These are phyloP conservation scores for Cyphomyrus discorhynchus DNA, from an alignment of 2,113 vertebrate species.

Conservation along the genomic window DNA sequence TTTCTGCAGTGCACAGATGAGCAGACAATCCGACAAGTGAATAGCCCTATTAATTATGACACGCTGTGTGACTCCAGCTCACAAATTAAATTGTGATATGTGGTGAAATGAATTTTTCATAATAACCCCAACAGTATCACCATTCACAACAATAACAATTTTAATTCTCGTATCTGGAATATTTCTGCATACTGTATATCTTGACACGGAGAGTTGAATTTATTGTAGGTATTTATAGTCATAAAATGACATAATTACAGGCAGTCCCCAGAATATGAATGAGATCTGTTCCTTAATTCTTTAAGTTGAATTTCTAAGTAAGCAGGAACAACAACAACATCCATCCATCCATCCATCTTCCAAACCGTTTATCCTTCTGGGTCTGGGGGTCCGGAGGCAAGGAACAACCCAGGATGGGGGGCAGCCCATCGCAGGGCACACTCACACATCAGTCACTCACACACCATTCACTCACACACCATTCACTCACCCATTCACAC, in stretches of 20 bases:
- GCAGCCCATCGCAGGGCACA: too few relatives aligned
- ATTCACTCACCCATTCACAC: too few relatives aligned
- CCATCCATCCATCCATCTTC: too few relatives aligned
- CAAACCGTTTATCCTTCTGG: too few relatives aligned
- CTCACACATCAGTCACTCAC: too few relatives aligned
- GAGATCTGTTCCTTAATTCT: background rate
- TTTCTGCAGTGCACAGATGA: conserved; percentile 28
- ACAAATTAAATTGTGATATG: conserved; percentile 26
- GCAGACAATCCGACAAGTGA: conserved; percentile 27
- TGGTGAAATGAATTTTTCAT: conserved; percentile 20
- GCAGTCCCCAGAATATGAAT: background rate
- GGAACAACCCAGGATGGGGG: too few relatives aligned
- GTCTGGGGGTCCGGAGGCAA: too few relatives aligned
- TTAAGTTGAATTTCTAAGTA: background rate
- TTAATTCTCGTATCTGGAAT: background rate
- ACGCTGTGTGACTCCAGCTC: conserved; percentile 22
- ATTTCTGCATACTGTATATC: background rate
- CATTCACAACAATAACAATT: conserved; percentile 15
- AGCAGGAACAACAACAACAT: background rate
- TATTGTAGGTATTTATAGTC: background rate
- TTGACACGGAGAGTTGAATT: background rate
- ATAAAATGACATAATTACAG: background rate
- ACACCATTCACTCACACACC: too few relatives aligned
- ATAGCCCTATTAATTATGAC: conserved; percentile 31
- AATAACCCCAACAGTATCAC: conserved; percentile 1